Evolutionary conservation across 2,113 vertebrate species (phyloP), one percentile per base, ranked within the genome.

Genomic region (Syrrhaptes paradoxus): DNA sequence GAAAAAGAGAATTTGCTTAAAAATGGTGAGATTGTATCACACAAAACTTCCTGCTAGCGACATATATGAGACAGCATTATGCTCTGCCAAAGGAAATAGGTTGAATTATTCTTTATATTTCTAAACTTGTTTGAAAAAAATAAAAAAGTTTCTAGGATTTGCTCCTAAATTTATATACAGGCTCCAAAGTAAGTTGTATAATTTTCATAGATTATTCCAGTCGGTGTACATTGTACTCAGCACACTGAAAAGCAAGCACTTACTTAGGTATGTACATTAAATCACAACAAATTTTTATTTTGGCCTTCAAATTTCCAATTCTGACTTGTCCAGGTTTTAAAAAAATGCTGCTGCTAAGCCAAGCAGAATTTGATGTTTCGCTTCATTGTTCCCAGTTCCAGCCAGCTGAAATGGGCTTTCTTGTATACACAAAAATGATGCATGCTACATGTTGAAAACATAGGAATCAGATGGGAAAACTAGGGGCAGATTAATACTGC

Each of bases 201-300:
- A 46, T 87, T 62, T 78, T 79, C 36, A 25, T 52, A 19, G 25
- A 25, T 48, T 29, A 49, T 43, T 82, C 87, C 32, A 58, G 48
- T 24, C 1, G 0, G 15, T 61, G 48, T 61, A 34, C 8, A 15
- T 32, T 66, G 32, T 18, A 41, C 36, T 36, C 6, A 0, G 18
- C 8, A n/a, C 51, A 49, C 24, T 71, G 17, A 49, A 85, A 70
- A 65, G 57, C 17, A 81, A 34, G 15, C 62, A 31, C 6, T 34
- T 36, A 54, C 41, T 38, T 65, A 57, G 15, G 29, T 68, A 58
- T 63, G 36, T 28, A 20, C n/a, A 34, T 10, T 41, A 25, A 75
- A 58, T 70, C 26, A 26, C 51, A 63, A 58, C 5, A 9, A 8
- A 7, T 31, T 75, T 52, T 58, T 34, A 52, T 28, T 59, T 46